A percentile compares a stretch with the other conserved stretches of the same genome.
Conservation (phyloP, 2,113 vertebrate species). For the Spea multiplicata region DNA sequence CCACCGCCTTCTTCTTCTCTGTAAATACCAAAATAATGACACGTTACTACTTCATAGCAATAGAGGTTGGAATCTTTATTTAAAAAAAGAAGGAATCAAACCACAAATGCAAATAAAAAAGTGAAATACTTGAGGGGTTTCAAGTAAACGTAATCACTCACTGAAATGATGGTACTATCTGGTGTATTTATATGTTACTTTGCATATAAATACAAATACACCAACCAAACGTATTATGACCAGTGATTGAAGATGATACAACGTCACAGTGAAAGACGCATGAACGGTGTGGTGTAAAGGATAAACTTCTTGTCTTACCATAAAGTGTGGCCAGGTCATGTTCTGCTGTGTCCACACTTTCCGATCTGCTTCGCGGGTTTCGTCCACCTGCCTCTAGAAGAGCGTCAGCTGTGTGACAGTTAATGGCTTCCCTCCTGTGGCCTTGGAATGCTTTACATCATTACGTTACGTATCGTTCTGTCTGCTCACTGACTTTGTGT, state of each 20-base stretch:
- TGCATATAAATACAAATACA: conserved; percentile 14
- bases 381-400: conserved; percentile 46
- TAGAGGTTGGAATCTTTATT: neutral
- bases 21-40: conserved; percentile 10
- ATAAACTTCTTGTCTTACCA: conserved; percentile 45
- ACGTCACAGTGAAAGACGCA: conserved; percentile 20
- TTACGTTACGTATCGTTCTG: conserved; percentile 23
- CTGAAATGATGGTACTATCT: conserved; percentile 20
- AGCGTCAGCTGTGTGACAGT: conserved; percentile 47
- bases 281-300: conserved; percentile 37
- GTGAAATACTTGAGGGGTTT: conserved; percentile 11
- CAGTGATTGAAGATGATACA: neutral
- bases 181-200: conserved; percentile 4
- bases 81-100: neutral
- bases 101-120: conserved; percentile 11
- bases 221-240: conserved; percentile 2
- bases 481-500: conserved; percentile 21
- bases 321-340: conserved; percentile 49
- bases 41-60: neutral
- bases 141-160: conserved; percentile 23
- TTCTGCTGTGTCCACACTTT: conserved; percentile 48
- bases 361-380: conserved; percentile 29
- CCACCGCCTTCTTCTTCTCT: conserved; percentile 24
- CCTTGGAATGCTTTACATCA: conserved; percentile 27
- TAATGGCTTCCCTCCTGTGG: conserved; percentile 41